Evolutionary conservation across 2,113 vertebrate species (phyloP).

Genomic region (Tychaedon coryphoeus): DNA sequence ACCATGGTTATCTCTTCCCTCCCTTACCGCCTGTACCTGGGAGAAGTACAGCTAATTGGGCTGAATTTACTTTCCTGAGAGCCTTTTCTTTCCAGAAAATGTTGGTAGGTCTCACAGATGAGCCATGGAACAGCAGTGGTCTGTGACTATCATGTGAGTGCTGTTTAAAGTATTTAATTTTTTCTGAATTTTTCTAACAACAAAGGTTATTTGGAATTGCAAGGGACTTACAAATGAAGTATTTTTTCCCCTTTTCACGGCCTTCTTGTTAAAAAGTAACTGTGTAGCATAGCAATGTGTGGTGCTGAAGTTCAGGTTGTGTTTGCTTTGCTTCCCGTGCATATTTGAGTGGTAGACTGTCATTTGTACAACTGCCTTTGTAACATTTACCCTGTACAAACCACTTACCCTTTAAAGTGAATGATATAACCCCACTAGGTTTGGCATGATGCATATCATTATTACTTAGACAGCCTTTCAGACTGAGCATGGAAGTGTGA

Average conservation of each 20-base stretch:
- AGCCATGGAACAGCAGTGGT: not conserved
- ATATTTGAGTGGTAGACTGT: not conserved
- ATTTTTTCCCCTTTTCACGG: not conserved
- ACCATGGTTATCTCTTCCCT: not conserved
- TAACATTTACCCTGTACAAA: not conserved
- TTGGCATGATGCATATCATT: not conserved
- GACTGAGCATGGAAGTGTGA: not conserved
- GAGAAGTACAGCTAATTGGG: not conserved
- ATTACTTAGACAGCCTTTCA: not conserved
- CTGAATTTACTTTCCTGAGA: not conserved
- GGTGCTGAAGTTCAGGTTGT: not conserved
- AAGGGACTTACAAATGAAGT: not conserved
- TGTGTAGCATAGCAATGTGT: not conserved
- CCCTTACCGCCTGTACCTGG: not conserved
- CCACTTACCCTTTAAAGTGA: not conserved
- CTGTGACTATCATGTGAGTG: not conserved
- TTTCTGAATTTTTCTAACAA: not conserved
- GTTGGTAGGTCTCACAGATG: not conserved
- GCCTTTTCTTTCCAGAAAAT: not conserved
- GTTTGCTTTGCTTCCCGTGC: not conserved
- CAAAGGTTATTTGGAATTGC: not conserved
- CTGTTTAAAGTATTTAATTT: not conserved
- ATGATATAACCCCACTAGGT: not conserved
- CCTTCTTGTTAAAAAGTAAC: slow-evolving; percentile 23
- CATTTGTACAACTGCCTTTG: not conserved